A percentile compares a stretch with the other conserved stretches of the same genome.
Conservation (phyloP, 2,888 invertebrate species). For the Luffia ferchaultella region DNA sequence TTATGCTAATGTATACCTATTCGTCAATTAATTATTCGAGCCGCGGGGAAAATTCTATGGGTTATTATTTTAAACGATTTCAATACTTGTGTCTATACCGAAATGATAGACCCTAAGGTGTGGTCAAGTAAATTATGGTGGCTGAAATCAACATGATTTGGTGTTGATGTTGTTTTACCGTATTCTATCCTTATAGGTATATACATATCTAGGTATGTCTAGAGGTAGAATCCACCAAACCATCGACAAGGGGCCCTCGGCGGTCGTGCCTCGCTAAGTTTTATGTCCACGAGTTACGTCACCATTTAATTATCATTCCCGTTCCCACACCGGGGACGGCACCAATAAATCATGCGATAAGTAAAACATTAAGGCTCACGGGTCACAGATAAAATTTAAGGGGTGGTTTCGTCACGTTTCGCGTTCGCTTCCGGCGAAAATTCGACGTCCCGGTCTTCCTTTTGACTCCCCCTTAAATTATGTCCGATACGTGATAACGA, state of each 20-base stretch:
- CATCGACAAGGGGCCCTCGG: neutral
- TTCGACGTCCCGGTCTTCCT: conserved; percentile 6
- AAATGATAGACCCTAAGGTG: too few species aligned
- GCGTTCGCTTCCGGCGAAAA: conserved; percentile 3
- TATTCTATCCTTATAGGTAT: too few species aligned
- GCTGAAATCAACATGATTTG: too few species aligned
- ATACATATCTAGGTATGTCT: too few species aligned
- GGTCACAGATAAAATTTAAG: neutral
- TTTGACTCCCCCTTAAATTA: conserved; percentile 13
- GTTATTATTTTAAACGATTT: too few species aligned
- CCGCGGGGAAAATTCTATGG: too few species aligned
- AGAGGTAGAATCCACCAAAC: neutral
- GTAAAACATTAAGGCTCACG: neutral
- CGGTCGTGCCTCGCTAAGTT: neutral
- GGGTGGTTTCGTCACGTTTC: conserved; percentile 5
- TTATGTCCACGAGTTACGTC: neutral
- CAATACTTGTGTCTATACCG: too few species aligned
- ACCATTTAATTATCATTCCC: conserved; percentile 14
- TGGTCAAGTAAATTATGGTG: too few species aligned
- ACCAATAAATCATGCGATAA: conserved; percentile 36
- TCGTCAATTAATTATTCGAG: too few species aligned
- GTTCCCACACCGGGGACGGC: conserved; percentile 20
- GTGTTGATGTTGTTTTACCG: too few species aligned
- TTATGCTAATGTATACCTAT: neutral
- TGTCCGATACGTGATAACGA: conserved; percentile 9